Conservation (phyloP, 2,797 vertebrate genomes). For the Acropternis orthonyx region DNA sequence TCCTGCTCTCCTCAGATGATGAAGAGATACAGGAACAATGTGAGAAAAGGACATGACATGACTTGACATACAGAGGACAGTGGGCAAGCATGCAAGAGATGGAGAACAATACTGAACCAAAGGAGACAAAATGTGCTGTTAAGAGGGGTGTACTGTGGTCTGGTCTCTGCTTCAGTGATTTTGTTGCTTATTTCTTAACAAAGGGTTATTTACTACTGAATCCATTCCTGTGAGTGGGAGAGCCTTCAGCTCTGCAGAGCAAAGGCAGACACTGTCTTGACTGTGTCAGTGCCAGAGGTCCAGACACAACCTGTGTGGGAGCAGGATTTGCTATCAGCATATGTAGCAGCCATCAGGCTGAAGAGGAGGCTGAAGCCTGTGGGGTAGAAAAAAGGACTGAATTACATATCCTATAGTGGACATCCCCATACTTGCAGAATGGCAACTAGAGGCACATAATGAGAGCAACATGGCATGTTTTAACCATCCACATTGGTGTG, state of each 20-base stretch:
- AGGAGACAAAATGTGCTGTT: fast-evolving
- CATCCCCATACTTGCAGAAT: not conserved
- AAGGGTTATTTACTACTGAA: not conserved
- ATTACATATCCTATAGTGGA: not conserved
- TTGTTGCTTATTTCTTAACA: not conserved
- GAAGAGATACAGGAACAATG: not conserved
- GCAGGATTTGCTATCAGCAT: not conserved
- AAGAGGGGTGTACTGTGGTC: fast-evolving
- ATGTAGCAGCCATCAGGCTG: not conserved
- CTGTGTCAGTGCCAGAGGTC: not conserved
- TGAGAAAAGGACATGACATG: not conserved
- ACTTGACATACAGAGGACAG: not conserved
- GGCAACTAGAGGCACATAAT: not conserved
- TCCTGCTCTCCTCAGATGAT: not conserved
- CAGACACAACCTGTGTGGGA: not conserved
- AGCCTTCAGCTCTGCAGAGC: not conserved
- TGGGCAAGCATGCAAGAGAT: not conserved
- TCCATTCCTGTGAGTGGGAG: not conserved
- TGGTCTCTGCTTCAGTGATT: not conserved
- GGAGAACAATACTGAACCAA: not conserved
- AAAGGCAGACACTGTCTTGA: fast-evolving
- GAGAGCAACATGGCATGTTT: not conserved
- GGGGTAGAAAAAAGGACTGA: not conserved
- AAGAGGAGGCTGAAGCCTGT: not conserved
- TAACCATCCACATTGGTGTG: not conserved